A percentile compares a stretch with the other conserved stretches of the same genome.
Conservation (phyloP, 2,888 invertebrate species). For the Sphaerophoria rueppellii region DNA sequence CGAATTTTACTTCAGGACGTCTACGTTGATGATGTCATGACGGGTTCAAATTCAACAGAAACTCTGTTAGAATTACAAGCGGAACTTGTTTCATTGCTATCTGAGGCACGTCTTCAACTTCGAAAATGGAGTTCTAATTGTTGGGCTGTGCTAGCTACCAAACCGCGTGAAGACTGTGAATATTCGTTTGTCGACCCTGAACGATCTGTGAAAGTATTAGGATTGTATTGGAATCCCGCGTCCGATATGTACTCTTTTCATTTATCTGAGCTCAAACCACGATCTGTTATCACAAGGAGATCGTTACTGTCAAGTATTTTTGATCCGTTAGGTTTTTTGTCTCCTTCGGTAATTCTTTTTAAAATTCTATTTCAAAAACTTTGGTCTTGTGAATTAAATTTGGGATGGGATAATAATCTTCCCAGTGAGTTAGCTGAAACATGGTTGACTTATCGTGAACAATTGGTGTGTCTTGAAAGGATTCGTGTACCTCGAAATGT, state of each 20-base stretch:
- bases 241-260: slow-evolving; percentile 19
- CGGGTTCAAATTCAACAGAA: slow-evolving; percentile 25
- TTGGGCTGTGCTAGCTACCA: slow-evolving; percentile 8
- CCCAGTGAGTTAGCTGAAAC: slow-evolving; percentile 30
- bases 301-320: slow-evolving; percentile 32
- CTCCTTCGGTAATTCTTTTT: too few species aligned
- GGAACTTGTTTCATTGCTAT: slow-evolving; percentile 26
- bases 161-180: slow-evolving; percentile 18
- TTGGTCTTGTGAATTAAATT: slow-evolving; percentile 23
- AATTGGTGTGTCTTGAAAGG: slow-evolving; percentile 26
- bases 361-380: too few species aligned
- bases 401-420: slow-evolving; percentile 60
- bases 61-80: slow-evolving; percentile 3
- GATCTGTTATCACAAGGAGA: not conserved
- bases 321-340: slow-evolving; percentile 5
- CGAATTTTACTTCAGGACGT: slow-evolving; percentile 57
- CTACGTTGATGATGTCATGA: slow-evolving; percentile 69
- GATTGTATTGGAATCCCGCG: slow-evolving; percentile 36
- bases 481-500: slow-evolving; percentile 29
- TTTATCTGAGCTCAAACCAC: not conserved
- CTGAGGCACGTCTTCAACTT: slow-evolving; percentile 25
- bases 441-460: slow-evolving; percentile 21
- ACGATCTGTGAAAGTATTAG: slow-evolving; percentile 18
- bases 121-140: slow-evolving; percentile 20
- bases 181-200: slow-evolving; percentile 20